Evolutionary conservation across 2,113 vertebrate genomes (phyloP).

Genomic region (Onychostoma macrolepis): DNA sequence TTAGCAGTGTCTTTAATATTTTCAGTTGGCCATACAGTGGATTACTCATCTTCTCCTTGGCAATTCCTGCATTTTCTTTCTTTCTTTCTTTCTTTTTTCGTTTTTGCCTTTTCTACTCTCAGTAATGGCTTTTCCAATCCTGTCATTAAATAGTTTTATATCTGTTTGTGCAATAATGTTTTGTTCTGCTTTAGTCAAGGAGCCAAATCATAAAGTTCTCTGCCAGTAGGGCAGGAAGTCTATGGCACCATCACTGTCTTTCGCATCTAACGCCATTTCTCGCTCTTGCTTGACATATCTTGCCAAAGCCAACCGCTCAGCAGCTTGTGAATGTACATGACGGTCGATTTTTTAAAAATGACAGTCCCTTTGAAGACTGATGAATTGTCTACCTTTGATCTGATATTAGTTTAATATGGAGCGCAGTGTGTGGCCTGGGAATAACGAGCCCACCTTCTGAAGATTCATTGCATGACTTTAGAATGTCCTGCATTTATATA

Average conservation of each 20-base stretch:
- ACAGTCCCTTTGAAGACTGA: constrained; percentile 23
- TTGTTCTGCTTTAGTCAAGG: constrained; percentile 53
- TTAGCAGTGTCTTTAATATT: constrained; percentile 46
- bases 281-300: constrained; percentile 28
- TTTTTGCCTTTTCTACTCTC: constrained; percentile 25
- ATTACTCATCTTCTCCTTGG: constrained; percentile 50
- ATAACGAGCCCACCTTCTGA: not conserved
- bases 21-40: constrained; percentile 39
- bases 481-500: constrained; percentile 18
- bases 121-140: constrained; percentile 59
- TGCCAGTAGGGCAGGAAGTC: constrained; percentile 39
- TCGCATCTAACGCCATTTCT: constrained; percentile 28
- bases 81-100: not conserved
- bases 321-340: constrained; percentile 36
- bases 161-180: constrained; percentile 63
- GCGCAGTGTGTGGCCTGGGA: constrained; percentile 16
- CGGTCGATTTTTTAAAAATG: constrained; percentile 13
- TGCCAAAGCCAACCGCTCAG: constrained; percentile 42
- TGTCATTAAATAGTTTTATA: constrained; percentile 60
- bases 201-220: constrained; percentile 46
- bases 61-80: constrained; percentile 23
- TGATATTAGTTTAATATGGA: constrained; percentile 13
- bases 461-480: constrained; percentile 31
- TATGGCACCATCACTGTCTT: constrained; percentile 50
- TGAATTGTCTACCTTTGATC: constrained; percentile 28